These are phyloP conservation scores for Epinephelus cyanopodus DNA, from an alignment of 2,113 vertebrate genomes.

Conservation along the genomic window DNA sequence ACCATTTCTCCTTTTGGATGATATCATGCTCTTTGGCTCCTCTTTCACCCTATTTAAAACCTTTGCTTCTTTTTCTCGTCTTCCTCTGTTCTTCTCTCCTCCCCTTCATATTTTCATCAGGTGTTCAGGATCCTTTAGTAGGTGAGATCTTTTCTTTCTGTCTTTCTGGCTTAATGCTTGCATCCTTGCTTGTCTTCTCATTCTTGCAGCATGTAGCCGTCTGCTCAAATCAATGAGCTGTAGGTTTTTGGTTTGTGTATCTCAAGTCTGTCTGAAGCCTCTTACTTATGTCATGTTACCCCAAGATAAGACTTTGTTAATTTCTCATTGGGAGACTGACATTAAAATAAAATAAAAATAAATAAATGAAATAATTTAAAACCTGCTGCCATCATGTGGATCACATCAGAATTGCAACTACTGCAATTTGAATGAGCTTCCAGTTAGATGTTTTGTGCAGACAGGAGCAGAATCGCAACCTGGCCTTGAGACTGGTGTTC, in stretches of 20 bases:
- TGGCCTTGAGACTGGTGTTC: not conserved
- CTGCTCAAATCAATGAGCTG: not conserved
- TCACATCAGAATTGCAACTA: not conserved
- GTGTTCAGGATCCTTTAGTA: conserved; percentile 80
- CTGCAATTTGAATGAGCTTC: not conserved
- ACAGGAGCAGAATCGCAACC: not conserved
- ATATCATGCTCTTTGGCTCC: not conserved
- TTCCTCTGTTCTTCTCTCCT: not conserved
- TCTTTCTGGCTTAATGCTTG: not conserved
- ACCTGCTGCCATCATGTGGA: conserved; percentile 47
- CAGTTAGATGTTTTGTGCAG: not conserved
- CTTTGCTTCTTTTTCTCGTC: not conserved
- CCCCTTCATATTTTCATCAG: conserved; percentile 61
- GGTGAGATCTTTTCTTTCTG: conserved; percentile 73
- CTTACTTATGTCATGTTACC: no score
- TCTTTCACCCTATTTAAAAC: not conserved
- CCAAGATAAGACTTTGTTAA: not conserved
- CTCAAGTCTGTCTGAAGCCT: not conserved
- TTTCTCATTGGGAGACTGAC: not conserved
- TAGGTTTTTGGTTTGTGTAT: not conserved
- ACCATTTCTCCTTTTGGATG: not conserved
- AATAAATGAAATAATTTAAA: no score
- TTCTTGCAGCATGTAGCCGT: not conserved
- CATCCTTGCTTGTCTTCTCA: not conserved
- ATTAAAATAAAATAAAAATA: no score